phyloP scores from a whole-genome alignment of 2,113 vertebrate genomes.

The Meleagris gallopavo region DNA sequence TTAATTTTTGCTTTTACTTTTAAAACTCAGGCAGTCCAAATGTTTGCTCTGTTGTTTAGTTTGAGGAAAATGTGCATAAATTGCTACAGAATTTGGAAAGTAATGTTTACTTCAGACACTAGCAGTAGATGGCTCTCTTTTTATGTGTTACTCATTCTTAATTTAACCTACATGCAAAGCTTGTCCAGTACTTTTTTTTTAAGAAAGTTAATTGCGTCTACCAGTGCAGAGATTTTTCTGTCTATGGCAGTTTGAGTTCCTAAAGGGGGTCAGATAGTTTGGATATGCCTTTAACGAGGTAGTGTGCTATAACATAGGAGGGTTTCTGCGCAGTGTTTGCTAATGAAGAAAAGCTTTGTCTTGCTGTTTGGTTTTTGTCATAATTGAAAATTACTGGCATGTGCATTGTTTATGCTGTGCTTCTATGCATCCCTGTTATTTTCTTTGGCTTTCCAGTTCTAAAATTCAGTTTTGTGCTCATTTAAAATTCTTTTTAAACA shows the following conservation, averaged over 20 bases:
- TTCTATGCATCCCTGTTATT: neutral
- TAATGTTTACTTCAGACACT: neutral
- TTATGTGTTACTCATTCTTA: neutral
- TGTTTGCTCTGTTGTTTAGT: neutral
- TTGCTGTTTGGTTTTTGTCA: neutral
- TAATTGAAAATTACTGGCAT: neutral
- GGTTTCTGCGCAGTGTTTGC: fast-evolving
- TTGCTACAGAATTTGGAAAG: neutral
- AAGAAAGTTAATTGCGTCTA: neutral
- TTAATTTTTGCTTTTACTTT: neutral
- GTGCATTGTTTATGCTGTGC: neutral
- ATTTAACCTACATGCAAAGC: neutral
- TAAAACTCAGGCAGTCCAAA: neutral
- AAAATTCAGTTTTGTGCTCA: neutral
- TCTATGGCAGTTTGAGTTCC: neutral
- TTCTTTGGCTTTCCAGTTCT: neutral
- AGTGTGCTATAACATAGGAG: neutral
- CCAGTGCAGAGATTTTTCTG: neutral
- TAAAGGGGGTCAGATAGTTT: neutral
- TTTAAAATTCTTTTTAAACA: neutral
- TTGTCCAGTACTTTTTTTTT: neutral
- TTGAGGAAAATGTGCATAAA: neutral
- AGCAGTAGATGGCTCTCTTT: constrained; percentile 28
- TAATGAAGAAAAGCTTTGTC: neutral
- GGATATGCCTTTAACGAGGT: neutral